Base-by-base conservation (phyloP, 1,140 invertebrate species). In the Drosophila pseudoananassae region DNA sequence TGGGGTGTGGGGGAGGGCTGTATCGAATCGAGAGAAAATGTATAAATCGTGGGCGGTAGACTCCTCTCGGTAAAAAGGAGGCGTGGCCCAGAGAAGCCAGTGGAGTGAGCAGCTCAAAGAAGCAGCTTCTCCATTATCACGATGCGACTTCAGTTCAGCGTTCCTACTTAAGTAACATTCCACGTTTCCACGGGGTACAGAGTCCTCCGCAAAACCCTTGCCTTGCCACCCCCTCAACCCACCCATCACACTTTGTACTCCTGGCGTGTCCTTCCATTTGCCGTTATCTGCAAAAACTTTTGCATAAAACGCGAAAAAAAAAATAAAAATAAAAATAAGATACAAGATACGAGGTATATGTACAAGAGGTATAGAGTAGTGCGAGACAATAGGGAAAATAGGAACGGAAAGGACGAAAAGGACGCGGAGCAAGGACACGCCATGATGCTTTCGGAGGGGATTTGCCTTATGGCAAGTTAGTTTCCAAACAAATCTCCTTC, bases 161-260 rank as follows among this genome's bases (percentile, higher is more conserved):
- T 79, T 83, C 74, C 75, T 79, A 84, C 80, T 83, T 83, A 83
- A 83, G 80, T 83, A 83, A 83, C 76, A 83, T 84, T 84, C 80
- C 76, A 84, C 72, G 81, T 84, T 84, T 83, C 72, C 65, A 20
- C 29, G 72, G 78, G 55, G 71, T 79, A 66, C 63, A 64, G 31
- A 46, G 40, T 8, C 43, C 80, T 60, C 23, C 33, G 20, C 38
- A 49, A 31, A 9, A 27, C 25, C 25, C 25, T 27, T 27, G 25
- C 25, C 25, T 29, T 12, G 15, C 25, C 14, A 2, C 7, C 27
- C 8, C 23, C 3, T 7, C 20, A 1, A 1, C 15, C 50, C 33
- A 47, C 64, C 29, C 23, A 8, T 3, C 53, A 20, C 7, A 12
- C 33, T n/a, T 31, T 20, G 14, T 20, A 17, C 23, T 25, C 29